Evolutionary conservation across 2,797 vertebrate species (phyloP).

Genomic region (Crypturellus tataupa): DNA sequence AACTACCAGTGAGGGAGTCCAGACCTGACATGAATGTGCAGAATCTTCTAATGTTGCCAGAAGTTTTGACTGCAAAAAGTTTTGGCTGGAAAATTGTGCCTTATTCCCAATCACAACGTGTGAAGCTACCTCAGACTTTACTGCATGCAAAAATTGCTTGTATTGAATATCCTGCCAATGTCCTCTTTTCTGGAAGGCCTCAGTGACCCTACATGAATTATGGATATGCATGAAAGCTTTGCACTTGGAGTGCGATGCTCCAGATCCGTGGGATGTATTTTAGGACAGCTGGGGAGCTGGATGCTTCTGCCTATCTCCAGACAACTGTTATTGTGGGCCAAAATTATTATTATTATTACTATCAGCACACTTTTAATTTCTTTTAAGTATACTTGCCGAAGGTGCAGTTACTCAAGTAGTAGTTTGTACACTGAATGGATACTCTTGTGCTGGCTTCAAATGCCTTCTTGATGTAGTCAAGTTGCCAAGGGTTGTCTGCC

Average conservation of each 20-base stretch:
- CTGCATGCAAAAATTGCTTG: background rate
- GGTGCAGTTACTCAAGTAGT: background rate
- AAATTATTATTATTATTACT: background rate
- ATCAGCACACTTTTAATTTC: background rate
- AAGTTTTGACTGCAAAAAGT: background rate
- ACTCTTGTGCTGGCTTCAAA: background rate
- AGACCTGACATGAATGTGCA: background rate
- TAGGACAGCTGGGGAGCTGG: background rate
- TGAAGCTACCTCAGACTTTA: background rate
- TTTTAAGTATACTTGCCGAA: background rate
- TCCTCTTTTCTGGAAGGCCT: background rate
- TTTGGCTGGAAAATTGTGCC: background rate
- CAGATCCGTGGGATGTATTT: background rate
- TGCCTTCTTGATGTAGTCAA: background rate
- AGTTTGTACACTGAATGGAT: background rate
- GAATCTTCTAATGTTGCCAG: background rate
- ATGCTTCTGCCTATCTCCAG: background rate
- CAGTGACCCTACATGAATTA: background rate
- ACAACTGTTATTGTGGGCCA: background rate
- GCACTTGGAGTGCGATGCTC: background rate
- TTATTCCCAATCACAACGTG: background rate
- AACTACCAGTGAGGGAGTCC: rapidly evolving
- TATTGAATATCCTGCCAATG: rapidly evolving
- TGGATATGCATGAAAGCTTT: background rate
- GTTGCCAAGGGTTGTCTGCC: background rate